Conservation (phyloP, 92 coral and sea anemone species). For the Siderastrea siderea region DNA sequence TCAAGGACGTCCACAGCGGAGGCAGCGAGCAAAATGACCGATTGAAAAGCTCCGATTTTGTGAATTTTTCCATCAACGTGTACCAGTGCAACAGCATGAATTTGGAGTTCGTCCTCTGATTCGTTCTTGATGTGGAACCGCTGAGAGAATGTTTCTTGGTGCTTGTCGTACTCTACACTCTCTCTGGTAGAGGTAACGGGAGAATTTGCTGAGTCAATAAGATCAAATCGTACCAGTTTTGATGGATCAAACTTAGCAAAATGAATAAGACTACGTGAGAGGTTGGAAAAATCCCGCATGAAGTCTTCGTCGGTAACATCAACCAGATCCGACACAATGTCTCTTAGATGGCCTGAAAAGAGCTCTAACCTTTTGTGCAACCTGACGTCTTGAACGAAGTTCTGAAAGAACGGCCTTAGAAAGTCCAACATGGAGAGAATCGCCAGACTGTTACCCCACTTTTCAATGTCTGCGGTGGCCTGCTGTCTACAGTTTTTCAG, state of each 20-base stretch:
- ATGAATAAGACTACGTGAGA: background rate
- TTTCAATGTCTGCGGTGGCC: background rate
- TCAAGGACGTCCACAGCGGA: background rate
- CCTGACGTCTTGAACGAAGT: background rate
- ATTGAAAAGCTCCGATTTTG: background rate
- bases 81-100: constrained; percentile 6
- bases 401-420: background rate
- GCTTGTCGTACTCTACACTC: background rate
- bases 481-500: background rate
- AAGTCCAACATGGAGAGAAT: background rate
- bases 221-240: constrained; percentile 20
- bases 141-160: constrained; percentile 11
- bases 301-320: background rate
- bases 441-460: background rate
- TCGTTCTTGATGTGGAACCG: background rate
- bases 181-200: background rate
- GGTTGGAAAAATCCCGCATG: constrained; percentile 11
- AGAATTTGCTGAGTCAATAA: background rate
- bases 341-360: background rate
- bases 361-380: background rate
- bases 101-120: background rate
- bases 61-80: background rate
- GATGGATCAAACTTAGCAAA: constrained; percentile 21
- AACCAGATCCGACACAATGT: background rate
- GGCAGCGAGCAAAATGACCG: background rate